Percentiles rank a stretch among this genome's conserved stretches.
Conservation (phyloP, 2,113 vertebrate genomes). For the Rhizomys pruinosus region DNA sequence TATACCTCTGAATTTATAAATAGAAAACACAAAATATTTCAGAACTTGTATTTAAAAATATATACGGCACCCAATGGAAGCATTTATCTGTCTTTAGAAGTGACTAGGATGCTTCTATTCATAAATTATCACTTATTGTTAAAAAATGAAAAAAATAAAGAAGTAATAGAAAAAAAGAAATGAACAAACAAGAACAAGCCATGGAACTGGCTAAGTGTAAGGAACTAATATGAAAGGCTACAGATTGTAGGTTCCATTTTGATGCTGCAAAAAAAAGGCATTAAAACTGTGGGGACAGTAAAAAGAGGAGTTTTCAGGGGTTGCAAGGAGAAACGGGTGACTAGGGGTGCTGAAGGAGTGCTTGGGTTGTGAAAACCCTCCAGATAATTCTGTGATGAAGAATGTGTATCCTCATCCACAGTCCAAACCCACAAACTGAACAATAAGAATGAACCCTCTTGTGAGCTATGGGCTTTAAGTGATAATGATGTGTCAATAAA, state of each 20-base stretch:
- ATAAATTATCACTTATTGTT: no score
- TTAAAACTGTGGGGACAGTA: background rate
- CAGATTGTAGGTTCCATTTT: background rate
- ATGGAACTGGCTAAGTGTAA: background rate
- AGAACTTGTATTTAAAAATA: background rate
- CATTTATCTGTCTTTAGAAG: background rate
- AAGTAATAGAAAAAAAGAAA: no score
- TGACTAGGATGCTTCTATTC: no score
- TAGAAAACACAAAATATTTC: conserved; percentile 14
- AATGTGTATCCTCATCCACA: background rate
- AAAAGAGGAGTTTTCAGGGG: background rate
- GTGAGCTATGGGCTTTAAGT: background rate
- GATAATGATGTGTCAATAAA: background rate
- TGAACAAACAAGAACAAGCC: background rate
- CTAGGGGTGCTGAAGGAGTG: no score
- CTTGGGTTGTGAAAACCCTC: background rate
- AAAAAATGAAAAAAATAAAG: no score
- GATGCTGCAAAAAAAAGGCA: background rate
- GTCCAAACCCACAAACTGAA: background rate
- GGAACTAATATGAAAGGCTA: background rate
- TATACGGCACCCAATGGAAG: background rate
- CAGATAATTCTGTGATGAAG: fast-evolving
- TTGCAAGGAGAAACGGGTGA: no score
- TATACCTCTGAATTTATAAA: background rate
- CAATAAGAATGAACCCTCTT: background rate